Evolutionary conservation across 2,888 invertebrate genomes (phyloP), one percentile per base, ranked within the genome.

Genomic region (Malthinus flaveolus): DNA sequence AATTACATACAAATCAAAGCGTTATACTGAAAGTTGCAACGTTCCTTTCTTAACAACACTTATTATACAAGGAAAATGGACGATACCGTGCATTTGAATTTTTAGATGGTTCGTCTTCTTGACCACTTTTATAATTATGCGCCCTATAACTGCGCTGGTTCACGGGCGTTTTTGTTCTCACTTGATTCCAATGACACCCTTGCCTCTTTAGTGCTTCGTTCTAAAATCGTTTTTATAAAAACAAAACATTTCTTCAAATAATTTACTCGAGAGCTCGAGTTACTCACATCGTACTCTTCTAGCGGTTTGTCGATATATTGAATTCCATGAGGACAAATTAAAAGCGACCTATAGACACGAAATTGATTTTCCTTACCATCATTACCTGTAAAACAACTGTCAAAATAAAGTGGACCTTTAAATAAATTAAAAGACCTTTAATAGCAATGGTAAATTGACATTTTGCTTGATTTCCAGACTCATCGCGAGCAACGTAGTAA

Each of bases 391-490:
- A 61, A 33, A 37, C n/a, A n/a, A 8, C 45, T 12, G 10, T 39
- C 12, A 13, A 42, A 37, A 34, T 51, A 50, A n/a, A 52, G 49
- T 42, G 47, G 36, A 35, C 9, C 35, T 10, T 15, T n/a, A 23
- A 56, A 23, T 37, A 32, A 33, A 11, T 13, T 23, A 33, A 32
- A 49, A 73, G 75, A 86, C 86, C 81, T 78, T 81, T 82, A 48
- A 87, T 82, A 62, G 81, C 82, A 59, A 88, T 80, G 12, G 82
- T 82, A 74, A 88, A 88, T 69, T 83, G 83, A 73, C 88, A 88
- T 64, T 83, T 82, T 45, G 84, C 84, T 64, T 81, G 81, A 69
- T 84, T 83, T 46, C 86, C 86, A 65, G 85, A 83, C 23, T 82
- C 81, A 71, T 87, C 87, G 61, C 83, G 83, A 11, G 85, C 88